Evolutionary conservation across 2,113 vertebrate genomes (phyloP), one percentile per base, ranked within the genome.

Genomic region (Corvus cornix): DNA sequence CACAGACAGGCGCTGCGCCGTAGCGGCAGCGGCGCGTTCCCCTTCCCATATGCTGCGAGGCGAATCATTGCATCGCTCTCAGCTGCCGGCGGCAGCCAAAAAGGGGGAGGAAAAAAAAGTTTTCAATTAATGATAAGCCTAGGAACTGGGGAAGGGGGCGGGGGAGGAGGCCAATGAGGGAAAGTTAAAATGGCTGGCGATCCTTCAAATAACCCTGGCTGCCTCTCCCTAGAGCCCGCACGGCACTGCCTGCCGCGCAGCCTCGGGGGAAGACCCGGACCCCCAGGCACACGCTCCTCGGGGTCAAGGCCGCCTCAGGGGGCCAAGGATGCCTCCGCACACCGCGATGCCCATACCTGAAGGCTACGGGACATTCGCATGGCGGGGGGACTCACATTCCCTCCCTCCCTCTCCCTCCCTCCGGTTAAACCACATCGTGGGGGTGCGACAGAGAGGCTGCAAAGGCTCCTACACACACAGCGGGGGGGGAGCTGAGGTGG

Each of bases 61-160:
- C 64, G 68, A 92, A 94, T 93, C 87, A 30, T 68, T 22, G 91
- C 81, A 46, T 55, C 31, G 89, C 74, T 51, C 77, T 90, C 72
- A 31, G 80, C 64, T 37, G 84, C 93, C 83, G 83, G 80, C 81
- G 82, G 90, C 85, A 53, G 91, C 82, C 88, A 83, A 85, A 78
- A 90, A 81, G 46, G 68, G 33, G 41, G 14, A 7, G 7, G 6
- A 11, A 95, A 72, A 69, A 69, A 84, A 84, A 97, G 85, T 97
- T 97, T 96, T 95, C 89, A 93, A 97, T 96, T 94, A 96, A 85
- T 90, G 92, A 96, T 87, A 92, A 93, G 89, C 56, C 76, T 44
- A 88, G 78, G 78, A 72, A 76, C 67, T 30, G 77, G 73, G 76
- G 58, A 43, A 69, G 39, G 84, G 63, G 39, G 78, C 33, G 73